Conservation (phyloP, 2,888 invertebrate species). For the Euplagia quadripunctaria region DNA sequence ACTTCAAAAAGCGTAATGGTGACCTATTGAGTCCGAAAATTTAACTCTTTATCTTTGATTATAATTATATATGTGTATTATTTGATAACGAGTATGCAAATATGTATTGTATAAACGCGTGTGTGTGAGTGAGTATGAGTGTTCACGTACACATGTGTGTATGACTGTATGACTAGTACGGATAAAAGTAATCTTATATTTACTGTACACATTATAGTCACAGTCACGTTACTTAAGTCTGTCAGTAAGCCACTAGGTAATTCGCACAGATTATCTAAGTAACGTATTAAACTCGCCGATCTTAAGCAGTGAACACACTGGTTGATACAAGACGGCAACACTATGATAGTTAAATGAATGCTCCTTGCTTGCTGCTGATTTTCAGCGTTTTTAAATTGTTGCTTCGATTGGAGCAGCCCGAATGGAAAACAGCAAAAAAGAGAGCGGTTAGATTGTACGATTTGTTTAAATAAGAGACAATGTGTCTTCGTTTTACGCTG, state of each 20-base stretch:
- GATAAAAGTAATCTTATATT: constrained; percentile 27
- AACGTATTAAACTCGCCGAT: background rate
- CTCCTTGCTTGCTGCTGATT: too few species aligned
- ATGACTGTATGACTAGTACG: constrained; percentile 2
- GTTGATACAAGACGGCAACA: background rate
- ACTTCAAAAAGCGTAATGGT: too few species aligned
- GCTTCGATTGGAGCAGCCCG: too few species aligned
- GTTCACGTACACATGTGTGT: background rate
- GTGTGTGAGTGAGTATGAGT: background rate
- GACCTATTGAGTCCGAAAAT: too few species aligned
- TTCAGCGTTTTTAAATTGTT: too few species aligned
- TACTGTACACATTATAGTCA: constrained; percentile 22
- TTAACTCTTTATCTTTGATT: too few species aligned
- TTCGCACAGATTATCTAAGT: constrained; percentile 24
- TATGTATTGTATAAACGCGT: too few species aligned
- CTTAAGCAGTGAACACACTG: background rate
- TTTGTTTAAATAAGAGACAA: too few species aligned
- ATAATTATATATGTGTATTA: background rate
- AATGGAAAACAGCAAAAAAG: too few species aligned
- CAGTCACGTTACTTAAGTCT: constrained; percentile 18
- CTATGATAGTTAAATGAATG: background rate
- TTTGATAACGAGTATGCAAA: background rate
- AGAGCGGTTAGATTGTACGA: too few species aligned
- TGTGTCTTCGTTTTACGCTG: too few species aligned
- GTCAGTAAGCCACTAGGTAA: constrained; percentile 32